Evolutionary conservation across 1,140 invertebrate species (phyloP), one percentile per base, ranked within the genome.

Genomic region (Drosophila ambigua): DNA sequence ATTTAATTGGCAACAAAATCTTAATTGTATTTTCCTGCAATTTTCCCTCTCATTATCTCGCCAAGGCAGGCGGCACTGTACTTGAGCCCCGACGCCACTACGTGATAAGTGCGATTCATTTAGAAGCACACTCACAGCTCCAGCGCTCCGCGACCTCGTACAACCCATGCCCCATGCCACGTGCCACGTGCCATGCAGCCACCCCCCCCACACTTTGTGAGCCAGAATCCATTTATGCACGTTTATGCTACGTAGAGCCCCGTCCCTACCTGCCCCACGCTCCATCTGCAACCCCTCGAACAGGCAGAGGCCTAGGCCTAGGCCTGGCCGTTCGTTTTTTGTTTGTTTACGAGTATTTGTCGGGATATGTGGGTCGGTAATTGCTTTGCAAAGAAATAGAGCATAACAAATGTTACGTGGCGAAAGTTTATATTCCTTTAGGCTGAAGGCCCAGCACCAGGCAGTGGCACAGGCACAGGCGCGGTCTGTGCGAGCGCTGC

Each of bases 371-470:
- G 82, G 78, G 83, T 87, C 66, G 74, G 82, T 87, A 87, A 87
- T 87, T 87, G 82, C 82, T 87, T 87, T 87, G 75, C 82, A 78
- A 87, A 78, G 82, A 87, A 87, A 87, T 87, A 87, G 82, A 87
- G 82, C 82, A 87, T 87, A 87, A 88, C 82, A 87, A 87, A 87
- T 87, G 85, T 82, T 68, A 82, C 83, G 71, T 87, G 82, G 71
- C 60, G 66, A 81, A 88, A 82, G 78, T 85, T 85, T 75, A 66
- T 87, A 68, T 53, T 68, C 60, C 61, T 63, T 49, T 16, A 65
- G 35, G 31, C 72, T 59, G 44, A 50, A 31, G 79, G 73, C 51
- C 63, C 69, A 24, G 44, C 28, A 45, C 48, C 46, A 64, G 61
- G 5, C 5, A 28, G 1, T 2, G 26, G 26, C 1, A 1, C 46